Conservation (phyloP, 2,113 vertebrate genomes). For the Guaruba guarouba region DNA sequence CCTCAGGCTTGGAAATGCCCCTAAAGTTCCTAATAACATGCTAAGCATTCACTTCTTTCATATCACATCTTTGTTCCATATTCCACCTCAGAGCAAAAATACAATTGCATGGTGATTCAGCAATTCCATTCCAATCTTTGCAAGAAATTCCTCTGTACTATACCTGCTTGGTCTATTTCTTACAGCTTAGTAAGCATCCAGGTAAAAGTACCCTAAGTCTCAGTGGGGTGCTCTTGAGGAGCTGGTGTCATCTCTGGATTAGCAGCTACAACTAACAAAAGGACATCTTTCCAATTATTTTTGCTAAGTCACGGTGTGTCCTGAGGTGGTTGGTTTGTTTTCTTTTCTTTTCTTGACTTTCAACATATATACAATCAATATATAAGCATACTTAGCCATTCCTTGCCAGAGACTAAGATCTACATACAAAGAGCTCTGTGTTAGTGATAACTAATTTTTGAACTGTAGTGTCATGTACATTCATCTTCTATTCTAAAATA, state of each 20-base stretch:
- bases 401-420: background rate
- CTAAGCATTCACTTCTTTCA: background rate
- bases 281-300: background rate
- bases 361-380: background rate
- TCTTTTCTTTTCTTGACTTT: background rate
- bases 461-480: background rate
- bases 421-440: background rate
- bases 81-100: background rate
- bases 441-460: background rate
- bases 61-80: background rate
- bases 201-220: background rate
- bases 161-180: background rate
- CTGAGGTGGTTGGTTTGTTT: background rate
- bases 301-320: background rate
- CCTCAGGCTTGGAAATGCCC: constrained; percentile 13
- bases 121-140: background rate
- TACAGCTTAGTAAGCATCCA: background rate
- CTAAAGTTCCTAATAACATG: background rate
- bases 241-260: background rate
- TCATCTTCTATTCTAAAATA: background rate
- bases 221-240: background rate
- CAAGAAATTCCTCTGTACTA: background rate
- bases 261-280: background rate
- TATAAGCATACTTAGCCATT: background rate
- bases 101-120: background rate